Conservation (phyloP, 2,888 invertebrate genomes). For the Clanis bilineata region DNA sequence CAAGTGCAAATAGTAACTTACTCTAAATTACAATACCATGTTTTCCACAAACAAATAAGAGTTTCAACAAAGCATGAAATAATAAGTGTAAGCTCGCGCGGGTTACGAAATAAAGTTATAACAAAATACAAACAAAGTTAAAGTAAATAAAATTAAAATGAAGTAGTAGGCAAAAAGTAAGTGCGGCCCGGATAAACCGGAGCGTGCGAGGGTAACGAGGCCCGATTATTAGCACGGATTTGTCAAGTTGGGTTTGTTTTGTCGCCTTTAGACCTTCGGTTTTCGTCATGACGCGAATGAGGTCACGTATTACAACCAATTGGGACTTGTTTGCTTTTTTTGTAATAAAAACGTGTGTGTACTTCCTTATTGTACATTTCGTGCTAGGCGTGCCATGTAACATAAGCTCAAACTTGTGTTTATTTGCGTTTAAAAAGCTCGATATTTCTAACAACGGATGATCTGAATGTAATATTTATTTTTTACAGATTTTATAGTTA, state of each 20-base stretch:
- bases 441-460: no score
- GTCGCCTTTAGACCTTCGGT: conserved; percentile 29
- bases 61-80: not conserved
- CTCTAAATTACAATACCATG: not conserved
- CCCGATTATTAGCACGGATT: conserved; percentile 43
- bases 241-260: conserved; percentile 42
- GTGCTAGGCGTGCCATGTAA: no score
- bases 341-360: not conserved
- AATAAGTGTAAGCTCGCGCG: not conserved
- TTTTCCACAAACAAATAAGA: not conserved
- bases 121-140: conserved; percentile 7
- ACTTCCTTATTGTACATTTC: not conserved
- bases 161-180: not conserved
- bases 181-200: conserved; percentile 21
- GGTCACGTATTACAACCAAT: conserved; percentile 11
- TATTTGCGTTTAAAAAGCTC: no score
- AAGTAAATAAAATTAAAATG: conserved; percentile 11
- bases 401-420: no score
- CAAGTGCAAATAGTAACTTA: no score
- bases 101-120: not conserved
- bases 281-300: conserved; percentile 7
- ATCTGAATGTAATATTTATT: no score
- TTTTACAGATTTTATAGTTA: no score
- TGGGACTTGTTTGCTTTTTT: conserved; percentile 4
- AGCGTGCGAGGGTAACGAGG: conserved; percentile 41